Evolutionary conservation across 2,797 vertebrate species (phyloP), one percentile per base, ranked within the genome.

Genomic region (Tolypeutes matacus): DNA sequence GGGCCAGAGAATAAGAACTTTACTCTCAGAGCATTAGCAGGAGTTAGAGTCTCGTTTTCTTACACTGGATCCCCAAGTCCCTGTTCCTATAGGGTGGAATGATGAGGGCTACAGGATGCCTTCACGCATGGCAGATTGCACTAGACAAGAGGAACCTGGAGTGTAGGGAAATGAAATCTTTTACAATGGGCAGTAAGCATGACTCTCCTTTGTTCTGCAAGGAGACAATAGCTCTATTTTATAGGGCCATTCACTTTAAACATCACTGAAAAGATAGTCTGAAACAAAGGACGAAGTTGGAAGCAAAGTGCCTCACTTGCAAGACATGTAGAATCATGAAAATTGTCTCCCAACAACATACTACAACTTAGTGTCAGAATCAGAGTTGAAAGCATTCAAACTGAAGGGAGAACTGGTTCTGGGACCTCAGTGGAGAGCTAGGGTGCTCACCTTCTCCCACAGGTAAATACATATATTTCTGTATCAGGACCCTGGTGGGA

Each of bases 1-100:
- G 42, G 42, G 67, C 21, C 56, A 51, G 25, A 73, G 78, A 39
- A 56, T 31, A 31, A 46, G 65, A 20, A 69, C 27, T 25, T 53
- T 36, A 18, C 18, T 21, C 39, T 14, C 10, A 27, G 1, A 10
- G 15, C 21, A 14, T 8, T 5, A 23, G 78, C 56, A 64, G 65
- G 0, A 5, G 27, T 17, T 18, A 10, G 62, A 76, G 5, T 21
- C 5, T 15, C 1, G 0, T 27, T 36, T 46, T 23, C 49, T 42
- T 11, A 15, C 10, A 31, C 27, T 56, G 21, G 6, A 29, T 58
- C 31, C 49, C n/a, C 1, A 5, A 49, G 18, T 20, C 60, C 56
- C 9, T 0, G 15, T 23, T 75, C 23, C n/a, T 29, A 34, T 4
- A 46, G 60, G 46, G n/a, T n/a, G 21, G 13, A 3, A 7, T 42